These are phyloP conservation scores for Chrysolina americana DNA, from an alignment of 2,888 invertebrate genomes.

Conservation along the genomic window DNA sequence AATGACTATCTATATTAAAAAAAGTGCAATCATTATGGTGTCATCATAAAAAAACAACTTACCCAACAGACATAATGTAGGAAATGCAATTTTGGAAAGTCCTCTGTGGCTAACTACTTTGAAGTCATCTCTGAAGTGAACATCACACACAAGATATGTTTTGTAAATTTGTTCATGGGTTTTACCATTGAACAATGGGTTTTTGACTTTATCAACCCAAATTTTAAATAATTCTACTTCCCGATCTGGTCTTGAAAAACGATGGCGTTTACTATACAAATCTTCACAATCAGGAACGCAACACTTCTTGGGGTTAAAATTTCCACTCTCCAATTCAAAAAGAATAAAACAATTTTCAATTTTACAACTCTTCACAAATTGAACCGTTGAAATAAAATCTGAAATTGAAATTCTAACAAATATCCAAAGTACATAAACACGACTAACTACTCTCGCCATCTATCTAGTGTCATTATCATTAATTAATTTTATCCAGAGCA, in stretches of 20 bases:
- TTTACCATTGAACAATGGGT: conserved; percentile 9
- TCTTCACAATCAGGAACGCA: neutral
- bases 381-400: neutral
- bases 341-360: neutral
- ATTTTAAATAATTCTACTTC: no score
- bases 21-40: no score
- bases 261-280: conserved; percentile 9
- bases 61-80: no score
- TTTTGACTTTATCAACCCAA: no score
- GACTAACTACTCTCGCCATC: no score
- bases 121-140: no score
- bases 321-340: conserved; percentile 1
- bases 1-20: no score
- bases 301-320: conserved; percentile 2
- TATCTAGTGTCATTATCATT: neutral
- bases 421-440: neutral
- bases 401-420: neutral
- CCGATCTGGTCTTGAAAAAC: conserved; percentile 3
- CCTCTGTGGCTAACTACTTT: no score
- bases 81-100: no score
- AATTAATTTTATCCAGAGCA: neutral
- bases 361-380: neutral
- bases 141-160: no score
- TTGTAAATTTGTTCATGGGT: conserved; percentile 8
- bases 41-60: no score